A percentile compares a stretch with the other conserved stretches of the same genome.
These are phyloP conservation scores for Drosophila orosa DNA, from an alignment of 1,140 invertebrate species.

Conservation along the genomic window DNA sequence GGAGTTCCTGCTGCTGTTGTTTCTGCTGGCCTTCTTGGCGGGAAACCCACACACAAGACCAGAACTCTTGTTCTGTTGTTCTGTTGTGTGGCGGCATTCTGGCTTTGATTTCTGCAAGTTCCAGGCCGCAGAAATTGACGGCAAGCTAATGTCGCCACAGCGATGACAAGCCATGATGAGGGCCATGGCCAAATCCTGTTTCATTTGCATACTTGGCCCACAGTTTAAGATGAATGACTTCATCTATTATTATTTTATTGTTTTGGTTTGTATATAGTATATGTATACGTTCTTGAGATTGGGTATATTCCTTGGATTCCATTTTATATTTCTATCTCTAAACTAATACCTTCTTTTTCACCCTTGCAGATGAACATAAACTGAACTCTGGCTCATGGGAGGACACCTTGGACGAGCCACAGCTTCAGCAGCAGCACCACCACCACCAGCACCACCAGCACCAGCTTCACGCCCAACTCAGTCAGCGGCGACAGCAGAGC, in stretches of 20 bases:
- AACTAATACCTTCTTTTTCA: not conserved
- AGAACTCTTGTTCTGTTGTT: too few relatives aligned
- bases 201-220: slow-evolving; percentile 42
- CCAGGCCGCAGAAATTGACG: slow-evolving; percentile 30
- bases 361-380: slow-evolving; percentile 73
- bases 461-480: slow-evolving; percentile 22
- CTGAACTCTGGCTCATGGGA: slow-evolving; percentile 81
- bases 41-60: slow-evolving; percentile 53
- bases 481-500: slow-evolving; percentile 33
- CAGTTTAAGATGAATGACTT: slow-evolving; percentile 19
- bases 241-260: not conserved
- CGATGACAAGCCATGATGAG: slow-evolving; percentile 23
- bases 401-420: slow-evolving; percentile 67
- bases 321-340: not conserved
- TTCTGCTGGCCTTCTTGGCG: slow-evolving; percentile 57
- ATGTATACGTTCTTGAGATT: too few relatives aligned
- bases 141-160: not conserved
- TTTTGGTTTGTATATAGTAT: not conserved
- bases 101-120: slow-evolving; percentile 44
- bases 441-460: slow-evolving; percentile 31
- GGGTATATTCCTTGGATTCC: not conserved
- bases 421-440: slow-evolving; percentile 43
- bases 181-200: slow-evolving; percentile 56
- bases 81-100: slow-evolving; percentile 49
- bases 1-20: slow-evolving; percentile 33